Percentiles rank a stretch among this genome's conserved stretches.
Evolutionary conservation across 2,113 vertebrate species (phyloP).

Genomic region (cattle (Bos taurus)): DNA sequence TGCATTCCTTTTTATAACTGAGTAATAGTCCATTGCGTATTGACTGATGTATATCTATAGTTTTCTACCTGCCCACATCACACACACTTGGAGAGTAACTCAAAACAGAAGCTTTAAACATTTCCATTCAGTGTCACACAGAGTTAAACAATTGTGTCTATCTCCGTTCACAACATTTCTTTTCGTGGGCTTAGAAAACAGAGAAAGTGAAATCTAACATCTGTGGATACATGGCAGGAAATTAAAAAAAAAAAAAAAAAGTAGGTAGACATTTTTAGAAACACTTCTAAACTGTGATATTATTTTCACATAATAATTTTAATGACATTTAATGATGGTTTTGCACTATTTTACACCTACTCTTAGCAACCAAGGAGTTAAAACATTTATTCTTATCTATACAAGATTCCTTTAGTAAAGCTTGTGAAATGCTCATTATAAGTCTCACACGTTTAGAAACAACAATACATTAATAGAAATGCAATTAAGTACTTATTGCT

Average conservation of each 20-base stretch:
- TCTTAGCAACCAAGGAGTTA: constrained; percentile 50
- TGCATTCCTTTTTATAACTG: background rate
- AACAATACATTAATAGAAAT: constrained; percentile 74
- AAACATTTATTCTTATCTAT: constrained; percentile 65
- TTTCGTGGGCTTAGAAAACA: background rate
- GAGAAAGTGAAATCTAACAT: background rate
- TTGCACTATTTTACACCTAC: background rate
- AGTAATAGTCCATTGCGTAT: background rate
- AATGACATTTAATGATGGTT: background rate
- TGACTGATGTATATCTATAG: background rate
- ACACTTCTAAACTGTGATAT: background rate
- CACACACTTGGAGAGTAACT: background rate
- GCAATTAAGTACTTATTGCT: constrained; percentile 74
- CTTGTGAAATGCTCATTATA: constrained; percentile 73
- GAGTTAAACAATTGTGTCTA: background rate
- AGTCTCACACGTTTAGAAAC: constrained; percentile 64
- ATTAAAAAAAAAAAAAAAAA: background rate
- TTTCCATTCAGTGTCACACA: background rate
- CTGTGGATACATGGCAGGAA: background rate
- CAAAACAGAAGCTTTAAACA: background rate
- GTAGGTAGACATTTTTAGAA: background rate
- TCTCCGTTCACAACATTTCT: background rate
- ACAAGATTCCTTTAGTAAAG: constrained; percentile 63
- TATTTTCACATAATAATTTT: constrained; percentile 34
- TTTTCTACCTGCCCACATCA: background rate